Evolutionary conservation across 2,797 vertebrate species (phyloP).

Genomic region (Sebastiscus tertius): DNA sequence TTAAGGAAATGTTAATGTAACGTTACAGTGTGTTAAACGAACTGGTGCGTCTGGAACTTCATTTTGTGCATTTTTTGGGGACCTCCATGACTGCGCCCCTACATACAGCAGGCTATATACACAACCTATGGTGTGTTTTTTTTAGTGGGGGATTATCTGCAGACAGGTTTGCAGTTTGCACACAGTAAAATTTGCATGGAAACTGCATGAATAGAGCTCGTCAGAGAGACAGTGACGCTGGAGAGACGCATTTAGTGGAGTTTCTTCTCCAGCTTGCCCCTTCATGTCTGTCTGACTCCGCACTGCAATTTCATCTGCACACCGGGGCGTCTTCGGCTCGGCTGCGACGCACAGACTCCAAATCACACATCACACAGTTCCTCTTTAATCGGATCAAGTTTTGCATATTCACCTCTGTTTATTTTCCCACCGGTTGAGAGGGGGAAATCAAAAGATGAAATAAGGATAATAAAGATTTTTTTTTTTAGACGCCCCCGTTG

Average conservation of each 20-base stretch:
- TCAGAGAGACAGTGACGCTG: constrained; percentile 27
- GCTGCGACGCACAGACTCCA: constrained; percentile 45
- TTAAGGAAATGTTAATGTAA: background rate
- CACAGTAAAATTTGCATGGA: constrained; percentile 18
- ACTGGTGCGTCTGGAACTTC: constrained; percentile 26
- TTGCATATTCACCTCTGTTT: constrained; percentile 54
- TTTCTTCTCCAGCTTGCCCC: constrained; percentile 65
- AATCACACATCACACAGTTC: constrained; percentile 28
- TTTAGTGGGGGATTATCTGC: background rate
- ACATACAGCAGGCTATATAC: background rate
- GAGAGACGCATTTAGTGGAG: constrained; percentile 60
- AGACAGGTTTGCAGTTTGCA: background rate
- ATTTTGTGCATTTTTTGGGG: constrained; percentile 23
- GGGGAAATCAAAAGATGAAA: background rate
- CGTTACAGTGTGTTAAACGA: background rate
- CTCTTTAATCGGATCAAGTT: constrained; percentile 57
- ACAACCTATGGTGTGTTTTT: background rate
- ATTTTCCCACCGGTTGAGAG: background rate
- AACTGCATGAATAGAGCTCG: constrained; percentile 17
- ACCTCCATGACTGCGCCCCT: constrained; percentile 17
- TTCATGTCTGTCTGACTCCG: constrained; percentile 64
- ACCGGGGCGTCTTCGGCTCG: constrained; percentile 60
- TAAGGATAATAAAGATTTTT: background rate
- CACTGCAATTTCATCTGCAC: constrained; percentile 69
- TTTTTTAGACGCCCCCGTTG: background rate